Evolutionary conservation across 1,140 invertebrate genomes (phyloP), one percentile per base, ranked within the genome.

Genomic region (Plodia interpunctella): DNA sequence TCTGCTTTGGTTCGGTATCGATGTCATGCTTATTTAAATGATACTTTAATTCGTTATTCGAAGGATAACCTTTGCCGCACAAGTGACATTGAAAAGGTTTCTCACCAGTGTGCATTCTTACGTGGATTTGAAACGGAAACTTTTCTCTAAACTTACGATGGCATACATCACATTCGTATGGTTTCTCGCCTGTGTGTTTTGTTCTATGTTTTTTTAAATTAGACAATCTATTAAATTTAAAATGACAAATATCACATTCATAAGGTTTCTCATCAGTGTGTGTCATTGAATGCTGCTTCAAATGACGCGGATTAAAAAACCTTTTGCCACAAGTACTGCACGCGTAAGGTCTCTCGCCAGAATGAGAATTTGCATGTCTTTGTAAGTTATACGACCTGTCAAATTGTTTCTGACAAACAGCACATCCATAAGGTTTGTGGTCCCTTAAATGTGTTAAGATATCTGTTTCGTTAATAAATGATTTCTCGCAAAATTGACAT

Each of bases 231-330:
- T 80, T 87, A 62, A 92, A 92, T 15, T 58, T 62, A 44, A 79
- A 78, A 19, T 55, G 21, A 62, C 91, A 92, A 9, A 92, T 83
- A 55, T 91, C 92, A 76, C 94, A 95, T 6, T 91, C 90, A 61
- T 92, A 94, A 0, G 92, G 92, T 62, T 92, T 92, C 66, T 51
- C 49, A 25, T 44, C 17, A 2, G n/a, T 25, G 44, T 58, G 49
- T 51, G 5, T 20, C n/a, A 10, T 49, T 18, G 9, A 19, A 49
- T 49, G 49, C n/a, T 49, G 15, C n/a, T 49, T 49, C n/a, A 49
- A 49, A 17, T 19, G 18, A 8, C 49, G 9, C 10, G n/a, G 18
- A 9, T 5, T 20, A 20, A n/a, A 17, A 20, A 18, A 51, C 20
- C 49, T 19, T 6, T 51, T 20, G 6, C 20, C 6, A 20, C 49